phyloP scores from a whole-genome alignment of 2,888 invertebrate genomes.

The Spodoptera exigua region DNA sequence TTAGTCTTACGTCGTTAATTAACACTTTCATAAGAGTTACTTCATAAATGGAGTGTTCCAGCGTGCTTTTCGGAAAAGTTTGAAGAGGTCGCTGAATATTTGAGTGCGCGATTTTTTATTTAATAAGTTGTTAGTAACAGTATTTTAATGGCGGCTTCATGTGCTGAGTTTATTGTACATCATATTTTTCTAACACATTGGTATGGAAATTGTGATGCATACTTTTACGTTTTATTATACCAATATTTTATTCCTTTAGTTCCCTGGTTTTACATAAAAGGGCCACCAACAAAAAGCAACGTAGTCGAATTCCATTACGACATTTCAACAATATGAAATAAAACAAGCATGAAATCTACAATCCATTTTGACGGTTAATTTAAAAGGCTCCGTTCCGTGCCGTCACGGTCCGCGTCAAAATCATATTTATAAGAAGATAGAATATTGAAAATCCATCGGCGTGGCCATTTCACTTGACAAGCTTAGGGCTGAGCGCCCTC shows the following conservation, averaged over 20 bases:
- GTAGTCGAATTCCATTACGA: no score
- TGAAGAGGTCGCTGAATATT: not conserved
- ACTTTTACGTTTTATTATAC: no score
- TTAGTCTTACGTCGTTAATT: slow-evolving; percentile 38
- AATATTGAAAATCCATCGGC: slow-evolving; percentile 61
- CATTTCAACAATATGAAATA: slow-evolving; percentile 12
- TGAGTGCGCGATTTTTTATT: not conserved
- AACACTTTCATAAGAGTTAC: slow-evolving; percentile 39
- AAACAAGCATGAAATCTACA: slow-evolving; percentile 23
- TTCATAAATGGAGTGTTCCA: slow-evolving; percentile 16
- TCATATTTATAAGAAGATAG: slow-evolving; percentile 57
- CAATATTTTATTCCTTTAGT: no score
- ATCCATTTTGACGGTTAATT: slow-evolving; percentile 25
- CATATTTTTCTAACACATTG: no score
- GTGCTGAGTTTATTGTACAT: no score
- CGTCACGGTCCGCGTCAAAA: slow-evolving; percentile 44
- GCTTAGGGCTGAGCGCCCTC: slow-evolving; percentile 33
- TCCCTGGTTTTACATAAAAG: no score
- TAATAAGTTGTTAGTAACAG: no score
- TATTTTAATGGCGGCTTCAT: no score
- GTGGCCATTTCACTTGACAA: slow-evolving; percentile 36
- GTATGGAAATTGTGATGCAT: no score
- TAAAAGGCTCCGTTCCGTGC: slow-evolving; percentile 26
- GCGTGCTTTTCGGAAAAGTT: not conserved
- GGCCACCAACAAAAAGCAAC: no score